A percentile compares a stretch with the other conserved stretches of the same genome.
These are phyloP conservation scores for Caenorhabditis doughertyi DNA, from an alignment of 2,888 invertebrate species.

Conservation along the genomic window DNA sequence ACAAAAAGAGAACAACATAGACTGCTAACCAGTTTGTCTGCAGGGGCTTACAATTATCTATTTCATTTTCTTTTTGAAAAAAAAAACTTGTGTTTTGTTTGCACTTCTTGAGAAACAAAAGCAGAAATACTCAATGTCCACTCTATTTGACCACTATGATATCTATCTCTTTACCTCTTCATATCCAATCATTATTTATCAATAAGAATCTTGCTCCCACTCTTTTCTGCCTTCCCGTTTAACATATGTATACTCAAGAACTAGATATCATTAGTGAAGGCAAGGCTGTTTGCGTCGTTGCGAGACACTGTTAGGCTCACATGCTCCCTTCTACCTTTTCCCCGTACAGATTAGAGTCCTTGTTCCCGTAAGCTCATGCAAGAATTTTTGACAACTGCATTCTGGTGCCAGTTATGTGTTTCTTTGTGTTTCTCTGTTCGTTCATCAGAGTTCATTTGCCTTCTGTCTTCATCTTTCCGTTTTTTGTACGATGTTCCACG, in stretches of 20 bases:
- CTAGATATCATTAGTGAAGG: slow-evolving; percentile 57
- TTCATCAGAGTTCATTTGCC: slow-evolving; percentile 44
- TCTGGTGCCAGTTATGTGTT: slow-evolving; percentile 24
- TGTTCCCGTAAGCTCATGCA: slow-evolving; percentile 49
- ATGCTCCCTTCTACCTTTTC: slow-evolving; percentile 12
- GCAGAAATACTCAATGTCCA: slow-evolving; percentile 20
- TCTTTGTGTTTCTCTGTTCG: background rate
- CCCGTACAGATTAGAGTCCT: slow-evolving; percentile 54
- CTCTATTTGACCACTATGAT: slow-evolving; percentile 31
- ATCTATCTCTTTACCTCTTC: slow-evolving; percentile 24
- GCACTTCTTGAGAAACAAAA: slow-evolving; percentile 28
- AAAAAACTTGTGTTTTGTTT: slow-evolving; percentile 44
- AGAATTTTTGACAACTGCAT: slow-evolving; percentile 34
- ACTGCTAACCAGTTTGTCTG: slow-evolving; percentile 44
- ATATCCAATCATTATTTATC: slow-evolving; percentile 33
- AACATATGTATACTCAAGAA: slow-evolving; percentile 62
- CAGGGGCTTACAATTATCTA: slow-evolving; percentile 49
- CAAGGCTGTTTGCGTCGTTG: slow-evolving; percentile 48
- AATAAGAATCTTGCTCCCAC: slow-evolving; percentile 8
- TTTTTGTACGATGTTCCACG: background rate
- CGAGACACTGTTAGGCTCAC: slow-evolving; percentile 43
- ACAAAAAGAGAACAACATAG: slow-evolving; percentile 42
- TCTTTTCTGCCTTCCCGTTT: slow-evolving; percentile 24
- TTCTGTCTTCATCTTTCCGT: background rate
- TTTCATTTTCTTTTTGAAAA: slow-evolving; percentile 19